Evolutionary conservation across 2,888 invertebrate species (phyloP).

Genomic region (Empis livida): DNA sequence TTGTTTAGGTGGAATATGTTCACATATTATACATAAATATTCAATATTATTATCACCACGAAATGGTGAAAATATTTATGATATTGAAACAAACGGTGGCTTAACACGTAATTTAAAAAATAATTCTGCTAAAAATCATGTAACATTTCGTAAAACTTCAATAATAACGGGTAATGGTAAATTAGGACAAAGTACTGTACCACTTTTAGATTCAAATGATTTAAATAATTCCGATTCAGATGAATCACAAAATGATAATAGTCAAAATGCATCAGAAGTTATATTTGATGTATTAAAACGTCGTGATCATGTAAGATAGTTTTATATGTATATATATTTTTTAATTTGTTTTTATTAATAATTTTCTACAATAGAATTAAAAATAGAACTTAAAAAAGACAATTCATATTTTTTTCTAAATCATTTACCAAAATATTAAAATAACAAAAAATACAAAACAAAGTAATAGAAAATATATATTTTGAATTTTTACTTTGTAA

Average conservation of each 20-base stretch:
- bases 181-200: slow-evolving; percentile 25
- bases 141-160: slow-evolving; percentile 15
- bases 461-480: too few relatives aligned
- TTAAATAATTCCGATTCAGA: slow-evolving; percentile 25
- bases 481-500: too few relatives aligned
- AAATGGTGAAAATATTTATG: background rate
- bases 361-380: too few relatives aligned
- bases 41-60: slow-evolving; percentile 15
- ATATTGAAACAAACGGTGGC: slow-evolving; percentile 14
- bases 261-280: slow-evolving; percentile 39
- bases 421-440: too few relatives aligned
- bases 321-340: background rate
- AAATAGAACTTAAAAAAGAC: too few relatives aligned
- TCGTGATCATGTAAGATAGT: slow-evolving; percentile 30
- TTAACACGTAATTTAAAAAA: slow-evolving; percentile 5
- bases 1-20: slow-evolving; percentile 76
- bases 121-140: slow-evolving; percentile 1
- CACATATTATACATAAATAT: slow-evolving; percentile 69
- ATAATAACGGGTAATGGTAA: background rate
- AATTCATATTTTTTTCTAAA: too few relatives aligned
- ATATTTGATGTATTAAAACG: slow-evolving; percentile 44
- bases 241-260: slow-evolving; percentile 32
- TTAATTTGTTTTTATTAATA: background rate
- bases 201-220: slow-evolving; percentile 25
- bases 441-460: too few relatives aligned